phyloP scores from a whole-genome alignment of 1,140 invertebrate species.

The Drosophila repletoides region DNA sequence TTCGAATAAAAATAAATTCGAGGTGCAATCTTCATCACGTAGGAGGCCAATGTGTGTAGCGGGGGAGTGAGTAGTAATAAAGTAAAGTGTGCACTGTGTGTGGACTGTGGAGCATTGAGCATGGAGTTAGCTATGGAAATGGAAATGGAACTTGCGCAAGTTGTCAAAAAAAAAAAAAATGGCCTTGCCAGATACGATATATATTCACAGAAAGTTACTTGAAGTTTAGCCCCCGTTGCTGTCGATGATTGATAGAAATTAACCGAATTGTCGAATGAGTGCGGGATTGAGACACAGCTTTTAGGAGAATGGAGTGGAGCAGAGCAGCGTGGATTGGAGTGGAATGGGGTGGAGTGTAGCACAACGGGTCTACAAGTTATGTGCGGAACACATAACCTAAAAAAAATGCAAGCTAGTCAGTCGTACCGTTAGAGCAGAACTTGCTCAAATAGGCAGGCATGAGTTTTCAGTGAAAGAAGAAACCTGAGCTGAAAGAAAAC shows the following conservation, averaged over 20 bases:
- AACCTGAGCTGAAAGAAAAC: not conserved
- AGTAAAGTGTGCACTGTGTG: constrained; percentile 3
- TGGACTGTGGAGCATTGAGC: constrained; percentile 18
- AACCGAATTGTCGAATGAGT: too few relatives aligned
- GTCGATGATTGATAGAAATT: constrained; percentile 15
- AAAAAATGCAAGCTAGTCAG: not conserved
- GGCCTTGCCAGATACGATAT: constrained; percentile 31
- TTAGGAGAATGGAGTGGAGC: too few relatives aligned
- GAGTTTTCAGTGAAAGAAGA: not conserved
- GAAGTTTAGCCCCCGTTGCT: constrained; percentile 7
- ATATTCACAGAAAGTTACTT: constrained; percentile 6
- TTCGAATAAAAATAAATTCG: constrained; percentile 12
- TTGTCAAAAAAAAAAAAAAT: not conserved
- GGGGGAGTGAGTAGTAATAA: too few relatives aligned
- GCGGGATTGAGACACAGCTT: too few relatives aligned
- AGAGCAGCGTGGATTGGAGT: not conserved
- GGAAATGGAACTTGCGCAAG: constrained; percentile 40
- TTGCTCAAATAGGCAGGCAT: not conserved
- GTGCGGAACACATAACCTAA: not conserved
- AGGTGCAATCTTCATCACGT: constrained; percentile 58
- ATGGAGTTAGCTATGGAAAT: constrained; percentile 27
- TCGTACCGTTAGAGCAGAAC: not conserved
- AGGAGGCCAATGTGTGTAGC: constrained; percentile 20
- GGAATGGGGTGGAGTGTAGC: not conserved
- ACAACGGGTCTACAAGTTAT: not conserved